Conservation (phyloP, 2,113 vertebrate species). For the Alces alces region DNA sequence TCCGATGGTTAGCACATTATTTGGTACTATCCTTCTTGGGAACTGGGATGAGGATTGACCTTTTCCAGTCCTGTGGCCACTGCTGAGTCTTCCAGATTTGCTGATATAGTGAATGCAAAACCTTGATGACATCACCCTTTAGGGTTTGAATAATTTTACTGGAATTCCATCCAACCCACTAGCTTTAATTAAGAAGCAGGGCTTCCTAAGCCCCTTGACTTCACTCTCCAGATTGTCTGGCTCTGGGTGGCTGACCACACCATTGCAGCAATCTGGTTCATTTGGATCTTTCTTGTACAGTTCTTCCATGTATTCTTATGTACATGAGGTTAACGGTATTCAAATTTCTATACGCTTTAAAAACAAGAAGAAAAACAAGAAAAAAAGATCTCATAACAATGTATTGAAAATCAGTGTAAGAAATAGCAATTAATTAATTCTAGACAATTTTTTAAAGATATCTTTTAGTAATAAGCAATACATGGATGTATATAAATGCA, state of each 20-base stretch:
- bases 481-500: neutral
- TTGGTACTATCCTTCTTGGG: neutral
- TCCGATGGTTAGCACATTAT: neutral
- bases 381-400: neutral
- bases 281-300: neutral
- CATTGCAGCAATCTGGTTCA: neutral
- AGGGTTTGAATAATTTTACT: neutral
- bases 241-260: neutral
- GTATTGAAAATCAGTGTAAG: neutral
- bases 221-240: neutral
- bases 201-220: neutral
- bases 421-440: neutral
- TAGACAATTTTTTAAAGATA: neutral
- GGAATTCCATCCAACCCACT: neutral
- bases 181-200: neutral
- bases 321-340: neutral
- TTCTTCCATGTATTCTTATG: neutral
- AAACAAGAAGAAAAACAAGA: neutral
- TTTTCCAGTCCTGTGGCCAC: neutral
- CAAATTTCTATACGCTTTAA: neutral
- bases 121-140: neutral
- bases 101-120: neutral
- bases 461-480: neutral
- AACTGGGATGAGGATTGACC: neutral
- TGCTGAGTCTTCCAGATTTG: neutral